phyloP scores from a whole-genome alignment of 2,888 invertebrate genomes.

The Crepidodera aurea region DNA sequence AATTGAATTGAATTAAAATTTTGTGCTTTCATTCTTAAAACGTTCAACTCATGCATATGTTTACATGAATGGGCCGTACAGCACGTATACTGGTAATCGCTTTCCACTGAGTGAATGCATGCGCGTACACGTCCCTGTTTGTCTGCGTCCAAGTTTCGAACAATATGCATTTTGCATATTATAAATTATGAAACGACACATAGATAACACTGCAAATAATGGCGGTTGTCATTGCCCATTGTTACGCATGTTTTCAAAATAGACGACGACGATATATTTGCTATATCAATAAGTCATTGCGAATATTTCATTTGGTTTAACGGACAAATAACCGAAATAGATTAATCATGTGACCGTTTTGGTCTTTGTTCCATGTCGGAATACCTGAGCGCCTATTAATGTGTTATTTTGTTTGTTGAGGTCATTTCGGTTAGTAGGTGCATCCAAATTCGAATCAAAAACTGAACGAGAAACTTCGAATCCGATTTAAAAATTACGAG shows the following conservation, averaged over 20 bases:
- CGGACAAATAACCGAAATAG: slow-evolving; percentile 37
- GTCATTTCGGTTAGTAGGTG: no score
- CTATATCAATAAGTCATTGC: slow-evolving; percentile 39
- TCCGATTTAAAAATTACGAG: no score
- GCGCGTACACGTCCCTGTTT: slow-evolving; percentile 34
- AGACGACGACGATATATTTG: slow-evolving; percentile 26
- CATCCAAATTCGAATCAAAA: no score
- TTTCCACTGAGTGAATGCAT: not conserved
- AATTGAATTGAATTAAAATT: no score
- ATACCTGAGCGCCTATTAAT: slow-evolving; percentile 10
- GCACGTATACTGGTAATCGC: not conserved
- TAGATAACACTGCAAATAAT: slow-evolving; percentile 49
- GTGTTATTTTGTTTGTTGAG: not conserved
- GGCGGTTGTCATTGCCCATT: slow-evolving; percentile 49
- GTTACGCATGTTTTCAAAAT: slow-evolving; percentile 38
- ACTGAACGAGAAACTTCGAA: no score
- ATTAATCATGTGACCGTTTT: slow-evolving; percentile 26
- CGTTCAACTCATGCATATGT: not conserved
- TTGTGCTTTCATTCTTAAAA: no score
- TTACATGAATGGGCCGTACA: not conserved
- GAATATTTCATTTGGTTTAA: slow-evolving; percentile 41
- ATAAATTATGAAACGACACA: slow-evolving; percentile 50
- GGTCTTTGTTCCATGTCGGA: slow-evolving; percentile 21
- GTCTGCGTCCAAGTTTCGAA: slow-evolving; percentile 41
- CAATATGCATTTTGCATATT: slow-evolving; percentile 52